Evolutionary conservation across 2,113 vertebrate genomes (phyloP).

Genomic region (Heloderma charlesbogerti): DNA sequence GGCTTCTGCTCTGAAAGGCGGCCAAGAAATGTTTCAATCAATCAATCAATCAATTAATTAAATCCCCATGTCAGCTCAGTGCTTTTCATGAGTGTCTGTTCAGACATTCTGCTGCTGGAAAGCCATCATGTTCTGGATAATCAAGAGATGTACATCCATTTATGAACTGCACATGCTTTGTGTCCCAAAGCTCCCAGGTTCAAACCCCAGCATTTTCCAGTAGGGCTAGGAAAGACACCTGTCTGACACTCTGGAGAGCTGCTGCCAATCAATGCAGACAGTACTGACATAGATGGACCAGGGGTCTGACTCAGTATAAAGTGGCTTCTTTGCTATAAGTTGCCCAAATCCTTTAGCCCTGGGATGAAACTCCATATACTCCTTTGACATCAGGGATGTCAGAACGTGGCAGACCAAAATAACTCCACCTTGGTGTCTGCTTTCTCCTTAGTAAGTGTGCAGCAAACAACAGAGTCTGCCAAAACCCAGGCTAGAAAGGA

Average conservation of each 20-base stretch:
- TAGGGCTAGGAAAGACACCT: background rate
- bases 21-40: too few relatives aligned
- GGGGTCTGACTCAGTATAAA: background rate
- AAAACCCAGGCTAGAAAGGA: constrained; percentile 29
- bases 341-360: constrained; percentile 36
- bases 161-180: background rate
- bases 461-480: rapidly evolving
- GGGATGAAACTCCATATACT: background rate
- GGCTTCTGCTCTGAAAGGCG: too few relatives aligned
- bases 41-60: too few relatives aligned
- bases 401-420: constrained; percentile 4
- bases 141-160: background rate
- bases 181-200: background rate
- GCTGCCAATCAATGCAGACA: background rate
- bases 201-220: background rate
- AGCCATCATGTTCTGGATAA: background rate
- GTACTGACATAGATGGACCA: background rate
- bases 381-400: background rate
- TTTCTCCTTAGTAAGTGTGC: background rate
- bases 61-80: background rate
- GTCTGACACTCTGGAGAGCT: background rate
- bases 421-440: background rate
- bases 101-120: background rate
- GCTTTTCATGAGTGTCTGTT: background rate
- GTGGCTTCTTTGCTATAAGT: background rate